Percentiles rank a stretch among this genome's conserved stretches.
Evolutionary conservation across 2,113 vertebrate genomes (phyloP).

Genomic region (Notarius quadriscutis): DNA sequence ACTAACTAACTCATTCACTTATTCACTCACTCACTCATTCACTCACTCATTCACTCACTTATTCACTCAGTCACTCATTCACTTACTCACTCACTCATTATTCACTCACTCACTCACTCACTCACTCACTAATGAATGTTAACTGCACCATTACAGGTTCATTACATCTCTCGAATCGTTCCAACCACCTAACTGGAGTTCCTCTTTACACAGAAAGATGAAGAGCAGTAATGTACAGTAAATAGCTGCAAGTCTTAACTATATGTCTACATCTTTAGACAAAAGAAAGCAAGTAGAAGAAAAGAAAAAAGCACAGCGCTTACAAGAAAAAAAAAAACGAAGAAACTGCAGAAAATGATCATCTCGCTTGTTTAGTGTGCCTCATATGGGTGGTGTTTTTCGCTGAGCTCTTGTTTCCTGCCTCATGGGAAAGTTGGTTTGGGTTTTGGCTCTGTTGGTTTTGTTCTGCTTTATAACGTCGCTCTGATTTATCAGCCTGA

Average conservation of each 20-base stretch:
- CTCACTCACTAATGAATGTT: not conserved
- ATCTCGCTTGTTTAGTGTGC: not conserved
- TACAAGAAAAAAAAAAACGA: constrained; percentile 25
- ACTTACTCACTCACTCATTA: not conserved
- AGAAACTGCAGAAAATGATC: not conserved
- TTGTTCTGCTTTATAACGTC: constrained; percentile 20
- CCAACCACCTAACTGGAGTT: not conserved
- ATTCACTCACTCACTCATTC: not conserved
- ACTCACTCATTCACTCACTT: not conserved
- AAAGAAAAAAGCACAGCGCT: not conserved
- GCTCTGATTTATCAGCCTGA: not conserved
- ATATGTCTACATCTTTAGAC: not conserved
- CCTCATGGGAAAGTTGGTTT: constrained; percentile 32
- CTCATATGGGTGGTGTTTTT: constrained; percentile 13
- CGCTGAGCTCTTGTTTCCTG: constrained; percentile 2
- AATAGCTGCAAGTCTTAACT: not conserved
- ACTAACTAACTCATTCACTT: too few species aligned
- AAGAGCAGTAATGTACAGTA: not conserved
- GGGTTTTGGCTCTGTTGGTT: constrained; percentile 4
- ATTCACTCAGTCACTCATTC: too few species aligned
- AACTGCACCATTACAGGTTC: not conserved
- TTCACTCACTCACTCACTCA: not conserved
- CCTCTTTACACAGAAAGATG: not conserved
- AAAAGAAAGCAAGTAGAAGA: constrained; percentile 13
- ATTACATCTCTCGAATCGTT: not conserved